Evolutionary conservation across 2,797 vertebrate species (phyloP), one percentile per base, ranked within the genome.

Genomic region (Melanotaenia nigrans): DNA sequence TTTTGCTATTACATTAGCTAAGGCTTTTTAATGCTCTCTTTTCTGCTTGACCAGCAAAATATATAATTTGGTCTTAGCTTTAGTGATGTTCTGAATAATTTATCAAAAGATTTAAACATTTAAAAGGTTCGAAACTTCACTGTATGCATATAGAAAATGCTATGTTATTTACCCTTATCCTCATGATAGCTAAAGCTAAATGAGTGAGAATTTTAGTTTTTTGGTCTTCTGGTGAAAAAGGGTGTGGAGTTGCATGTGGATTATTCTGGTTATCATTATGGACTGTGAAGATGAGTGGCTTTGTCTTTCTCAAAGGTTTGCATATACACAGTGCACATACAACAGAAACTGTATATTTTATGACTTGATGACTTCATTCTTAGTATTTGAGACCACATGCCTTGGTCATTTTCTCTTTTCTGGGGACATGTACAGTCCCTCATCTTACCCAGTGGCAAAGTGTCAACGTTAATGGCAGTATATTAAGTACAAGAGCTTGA

Each of bases 401-500:
- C 73, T 85, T 13, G 65, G 79, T 40, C 12, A 3, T 64, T 45
- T 56, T 22, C 49, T 78, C 42, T 58, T 6, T 14, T 5, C 0
- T 13, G 33, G 55, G 53, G 72, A 42, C 18, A 47, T 38, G 30
- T 55, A 9, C 0, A 1, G 57, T 57, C 56, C 35, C 38, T 58
- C 42, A 56, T 65, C 78, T 63, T 40, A 71, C 73, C 60, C 65
- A 51, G 68, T 69, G 79, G 75, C 58, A 79, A 72, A 65, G 83
- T 77, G 73, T 82, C 77, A 54, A 79, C 60, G 71, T 71, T 57
- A 76, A 33, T 16, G 67, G 84, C 84, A 73, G 84, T 59, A 73
- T 20, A 65, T 66, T 32, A 56, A 75, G 75, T 65, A 62, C 77
- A 82, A 85, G 82, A 85, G 84, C 78, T 85, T 66, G 70, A 89